phyloP scores from a whole-genome alignment of 1,140 invertebrate species.

The Gryllus bimaculatus region DNA sequence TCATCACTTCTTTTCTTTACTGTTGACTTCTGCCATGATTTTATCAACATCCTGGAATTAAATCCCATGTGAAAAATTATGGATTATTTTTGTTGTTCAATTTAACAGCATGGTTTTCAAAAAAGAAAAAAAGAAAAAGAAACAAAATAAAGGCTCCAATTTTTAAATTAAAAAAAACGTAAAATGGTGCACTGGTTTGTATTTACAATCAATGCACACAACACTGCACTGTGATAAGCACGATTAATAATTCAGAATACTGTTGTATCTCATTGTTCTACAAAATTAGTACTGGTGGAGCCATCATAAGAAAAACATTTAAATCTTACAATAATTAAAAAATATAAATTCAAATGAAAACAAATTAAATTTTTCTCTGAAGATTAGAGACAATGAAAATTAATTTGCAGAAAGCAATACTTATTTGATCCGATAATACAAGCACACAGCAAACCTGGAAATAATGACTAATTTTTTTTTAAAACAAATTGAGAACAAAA shows the following conservation, averaged over 20 bases:
- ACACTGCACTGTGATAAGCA: background rate
- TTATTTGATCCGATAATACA: background rate
- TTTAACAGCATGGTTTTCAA: background rate
- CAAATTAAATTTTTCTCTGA: too few species aligned
- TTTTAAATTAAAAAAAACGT: background rate
- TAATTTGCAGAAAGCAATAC: too few species aligned
- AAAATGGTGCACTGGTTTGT: background rate
- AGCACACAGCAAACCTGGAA: background rate
- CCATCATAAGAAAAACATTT: too few species aligned
- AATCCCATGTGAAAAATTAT: slow-evolving; percentile 22
- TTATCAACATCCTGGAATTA: slow-evolving; percentile 31
- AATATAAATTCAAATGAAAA: too few species aligned
- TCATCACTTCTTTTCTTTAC: slow-evolving; percentile 21
- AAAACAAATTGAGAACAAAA: background rate
- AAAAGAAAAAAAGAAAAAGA: background rate
- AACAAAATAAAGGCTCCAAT: background rate
- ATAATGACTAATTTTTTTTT: background rate
- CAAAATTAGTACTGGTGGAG: background rate
- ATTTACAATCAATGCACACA: background rate
- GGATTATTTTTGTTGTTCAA: slow-evolving; percentile 14
- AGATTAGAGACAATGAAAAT: too few species aligned
- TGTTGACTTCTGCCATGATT: slow-evolving; percentile 29
- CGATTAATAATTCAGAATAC: background rate
- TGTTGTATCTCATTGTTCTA: too few species aligned
- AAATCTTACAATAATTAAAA: too few species aligned